Conservation (phyloP, 2,797 vertebrate genomes). For the Erpetoichthys calabaricus region DNA sequence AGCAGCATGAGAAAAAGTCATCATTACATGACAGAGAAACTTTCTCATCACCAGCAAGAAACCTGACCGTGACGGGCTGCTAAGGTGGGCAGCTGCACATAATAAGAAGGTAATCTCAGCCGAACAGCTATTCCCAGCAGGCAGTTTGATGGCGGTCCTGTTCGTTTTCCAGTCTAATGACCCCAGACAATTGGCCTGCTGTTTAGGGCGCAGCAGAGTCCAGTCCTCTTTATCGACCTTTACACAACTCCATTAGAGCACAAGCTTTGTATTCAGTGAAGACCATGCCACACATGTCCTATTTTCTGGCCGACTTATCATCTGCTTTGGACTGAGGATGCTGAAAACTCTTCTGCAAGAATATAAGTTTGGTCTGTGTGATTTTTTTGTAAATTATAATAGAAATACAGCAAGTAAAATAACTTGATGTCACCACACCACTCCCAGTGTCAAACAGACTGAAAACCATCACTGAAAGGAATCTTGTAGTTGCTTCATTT, state of each 20-base stretch:
- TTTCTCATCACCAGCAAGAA: constrained; percentile 20
- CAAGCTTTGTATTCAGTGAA: neutral
- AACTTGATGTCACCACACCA: too few relatives aligned
- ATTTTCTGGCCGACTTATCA: too few relatives aligned
- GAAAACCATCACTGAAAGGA: too few relatives aligned
- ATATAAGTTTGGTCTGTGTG: too few relatives aligned
- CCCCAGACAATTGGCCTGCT: constrained; percentile 24
- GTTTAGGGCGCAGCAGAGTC: constrained; percentile 13
- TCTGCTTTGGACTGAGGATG: too few relatives aligned
- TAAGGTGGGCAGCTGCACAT: constrained; percentile 6
- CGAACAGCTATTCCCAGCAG: constrained; percentile 19
- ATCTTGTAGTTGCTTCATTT: too few relatives aligned
- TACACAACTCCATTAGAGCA: neutral
- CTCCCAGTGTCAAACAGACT: too few relatives aligned
- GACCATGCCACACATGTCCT: too few relatives aligned
- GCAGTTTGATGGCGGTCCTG: constrained; percentile 21
- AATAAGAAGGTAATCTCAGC: constrained; percentile 29
- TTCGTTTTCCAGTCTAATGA: constrained; percentile 27
- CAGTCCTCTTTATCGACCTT: neutral
- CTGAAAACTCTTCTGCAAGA: too few relatives aligned
- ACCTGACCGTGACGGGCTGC: constrained; percentile 29
- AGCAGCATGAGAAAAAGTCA: constrained; percentile 18
- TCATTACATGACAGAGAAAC: constrained; percentile 30
- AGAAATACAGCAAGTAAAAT: too few relatives aligned
- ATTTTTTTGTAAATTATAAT: too few relatives aligned